Evolutionary conservation across 1,140 invertebrate genomes (phyloP), one percentile per base, ranked within the genome.

Genomic region (Lucilia cuprina): DNA sequence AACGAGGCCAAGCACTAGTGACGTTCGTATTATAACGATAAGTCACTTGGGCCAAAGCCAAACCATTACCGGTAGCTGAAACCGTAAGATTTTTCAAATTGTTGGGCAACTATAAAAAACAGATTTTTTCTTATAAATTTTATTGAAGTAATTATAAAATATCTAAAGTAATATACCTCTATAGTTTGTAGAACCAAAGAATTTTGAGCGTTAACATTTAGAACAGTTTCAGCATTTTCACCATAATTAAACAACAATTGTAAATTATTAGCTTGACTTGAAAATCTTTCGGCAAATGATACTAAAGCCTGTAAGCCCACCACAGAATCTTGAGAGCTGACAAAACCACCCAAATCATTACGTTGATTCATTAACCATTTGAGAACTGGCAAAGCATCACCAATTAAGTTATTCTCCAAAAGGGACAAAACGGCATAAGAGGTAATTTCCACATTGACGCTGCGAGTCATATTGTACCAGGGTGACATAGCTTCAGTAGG

Each of bases 21-120:
- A 98, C 96, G 90, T 97, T 97, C 49, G 97, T 93, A 91, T 97
- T 96, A 88, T 97, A 98, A 75, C 93, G 93, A 86, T 96, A 97
- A 4, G 94, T 95, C 0, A 99, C 93, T 90, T 97, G 96, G 49
- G 97, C 93, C 74, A 98, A 89, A 0, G 95, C 96, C 88, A 98
- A 94, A 50, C 98, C 98, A 49, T 92, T 93, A 10, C 98, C 98
- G 47, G 93, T 93, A 0, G 96, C 96, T 30, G 94, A 93, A 14
- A 97, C 92, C 35, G 94, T 94, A 0, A 96, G 90, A 80, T 91
- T 91, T 25, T 86, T 91, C 0, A 91, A 82, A 14, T 85, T 88
- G 74, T 85, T 89, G 17, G 89, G 89, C 2, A 91, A 86, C 90
- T 91, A 17, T 7, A 12, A 77, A 75, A 82, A 75, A 78, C 65